These are phyloP conservation scores for Pseudomyrmex dendroicus DNA, from an alignment of 1,140 invertebrate genomes.

Conservation along the genomic window DNA sequence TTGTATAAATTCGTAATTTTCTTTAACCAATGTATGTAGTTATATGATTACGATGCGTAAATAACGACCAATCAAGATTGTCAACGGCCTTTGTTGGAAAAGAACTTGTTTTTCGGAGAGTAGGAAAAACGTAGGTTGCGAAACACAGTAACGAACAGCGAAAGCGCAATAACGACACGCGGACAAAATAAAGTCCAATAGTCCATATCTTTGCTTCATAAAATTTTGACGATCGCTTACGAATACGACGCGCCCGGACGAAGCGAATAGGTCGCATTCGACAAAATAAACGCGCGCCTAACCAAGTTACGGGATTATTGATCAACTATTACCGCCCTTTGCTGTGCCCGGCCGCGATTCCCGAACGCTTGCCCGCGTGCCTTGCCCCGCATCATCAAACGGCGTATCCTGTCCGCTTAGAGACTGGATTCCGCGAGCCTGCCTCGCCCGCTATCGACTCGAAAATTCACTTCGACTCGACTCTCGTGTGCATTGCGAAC, in stretches of 20 bases:
- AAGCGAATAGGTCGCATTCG: conserved; percentile 50
- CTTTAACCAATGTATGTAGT: neutral
- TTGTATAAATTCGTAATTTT: neutral
- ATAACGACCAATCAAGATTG: conserved; percentile 1
- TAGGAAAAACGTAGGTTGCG: neutral
- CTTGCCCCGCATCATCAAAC: conserved; percentile 64
- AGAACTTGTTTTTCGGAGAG: neutral
- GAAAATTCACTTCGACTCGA: conserved; percentile 50
- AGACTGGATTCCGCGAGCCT: conserved; percentile 59
- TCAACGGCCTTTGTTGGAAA: neutral
- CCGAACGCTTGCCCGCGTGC: conserved; percentile 69
- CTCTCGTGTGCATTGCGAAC: conserved; percentile 21
- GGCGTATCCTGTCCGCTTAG: conserved; percentile 56
- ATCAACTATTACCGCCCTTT: conserved; percentile 64
- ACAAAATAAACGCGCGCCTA: conserved; percentile 50
- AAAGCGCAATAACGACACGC: conserved; percentile 40
- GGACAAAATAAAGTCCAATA: conserved; percentile 33
- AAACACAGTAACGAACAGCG: neutral
- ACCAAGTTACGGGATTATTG: conserved; percentile 66
- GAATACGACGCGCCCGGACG: conserved; percentile 20
- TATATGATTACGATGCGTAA: conserved; percentile 3
- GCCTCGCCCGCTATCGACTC: conserved; percentile 60
- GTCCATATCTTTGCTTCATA: conserved; percentile 53
- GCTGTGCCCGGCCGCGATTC: conserved; percentile 67
- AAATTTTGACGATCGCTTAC: conserved; percentile 47